A percentile compares a stretch with the other conserved stretches of the same genome.
Evolutionary conservation across 2,888 invertebrate species (phyloP).

Genomic region (Leptothorax acervorum): DNA sequence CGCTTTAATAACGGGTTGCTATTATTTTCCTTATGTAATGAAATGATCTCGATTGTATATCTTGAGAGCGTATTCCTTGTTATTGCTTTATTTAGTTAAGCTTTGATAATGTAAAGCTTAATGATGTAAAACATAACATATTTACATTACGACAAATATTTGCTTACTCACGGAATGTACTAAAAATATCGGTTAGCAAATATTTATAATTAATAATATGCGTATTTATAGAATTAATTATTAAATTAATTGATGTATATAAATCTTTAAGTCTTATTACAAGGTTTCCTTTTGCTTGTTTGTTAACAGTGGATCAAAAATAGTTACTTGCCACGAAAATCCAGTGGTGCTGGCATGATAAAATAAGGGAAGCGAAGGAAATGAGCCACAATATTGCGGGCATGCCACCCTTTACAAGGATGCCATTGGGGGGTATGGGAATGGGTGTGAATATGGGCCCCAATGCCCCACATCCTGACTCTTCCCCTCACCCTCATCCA

Average conservation of each 20-base stretch:
- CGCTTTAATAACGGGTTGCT: no score
- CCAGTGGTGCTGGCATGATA: conserved; percentile 82
- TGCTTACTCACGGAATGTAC: background rate
- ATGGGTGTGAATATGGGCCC: conserved; percentile 85
- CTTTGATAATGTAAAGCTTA: background rate
- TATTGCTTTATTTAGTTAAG: background rate
- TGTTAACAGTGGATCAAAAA: conserved; percentile 67
- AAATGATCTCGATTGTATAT: no score
- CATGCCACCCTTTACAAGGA: conserved; percentile 92
- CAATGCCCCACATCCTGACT: conserved; percentile 90
- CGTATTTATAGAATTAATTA: background rate
- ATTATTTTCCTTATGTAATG: no score
- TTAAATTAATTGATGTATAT: no score
- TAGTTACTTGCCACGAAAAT: conserved; percentile 73
- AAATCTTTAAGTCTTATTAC: background rate
- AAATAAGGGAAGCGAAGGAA: conserved; percentile 83
- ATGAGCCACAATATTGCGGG: conserved; percentile 94
- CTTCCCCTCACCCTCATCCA: conserved; percentile 89
- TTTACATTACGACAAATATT: conserved; percentile 6
- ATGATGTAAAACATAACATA: background rate
- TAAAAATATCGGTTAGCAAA: background rate
- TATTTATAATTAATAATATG: conserved; percentile 3
- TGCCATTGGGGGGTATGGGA: conserved; percentile 90
- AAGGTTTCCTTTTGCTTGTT: conserved; percentile 50
- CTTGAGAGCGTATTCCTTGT: no score